Conservation (phyloP, 2,888 invertebrate genomes). For the Antitype chi region DNA sequence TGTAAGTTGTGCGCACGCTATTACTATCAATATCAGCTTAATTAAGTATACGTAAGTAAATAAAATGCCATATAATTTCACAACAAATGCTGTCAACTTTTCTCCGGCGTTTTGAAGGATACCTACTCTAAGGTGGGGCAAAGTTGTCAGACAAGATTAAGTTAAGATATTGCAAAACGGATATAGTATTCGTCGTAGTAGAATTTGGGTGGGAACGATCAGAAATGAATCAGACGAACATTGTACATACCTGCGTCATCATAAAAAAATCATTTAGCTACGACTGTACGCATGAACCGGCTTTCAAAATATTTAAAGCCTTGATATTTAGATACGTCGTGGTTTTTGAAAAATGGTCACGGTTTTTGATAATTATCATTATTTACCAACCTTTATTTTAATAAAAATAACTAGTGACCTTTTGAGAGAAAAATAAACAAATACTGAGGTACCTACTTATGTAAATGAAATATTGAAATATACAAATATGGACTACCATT, state of each 20-base stretch:
- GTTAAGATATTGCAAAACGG: slow-evolving; percentile 57
- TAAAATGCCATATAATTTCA: slow-evolving; percentile 65
- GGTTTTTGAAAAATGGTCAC: slow-evolving; percentile 26
- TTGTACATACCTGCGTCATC: slow-evolving; percentile 16
- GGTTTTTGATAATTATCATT: neutral
- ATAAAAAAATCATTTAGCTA: slow-evolving; percentile 22
- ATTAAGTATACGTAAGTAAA: slow-evolving; percentile 61
- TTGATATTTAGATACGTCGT: slow-evolving; percentile 28
- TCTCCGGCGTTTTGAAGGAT: slow-evolving; percentile 66
- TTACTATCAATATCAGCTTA: slow-evolving; percentile 42
- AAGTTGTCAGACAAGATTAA: slow-evolving; percentile 49
- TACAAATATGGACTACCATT: neutral
- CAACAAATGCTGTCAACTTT: slow-evolving; percentile 63
- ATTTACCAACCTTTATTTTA: slow-evolving; percentile 4
- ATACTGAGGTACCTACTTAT: neutral
- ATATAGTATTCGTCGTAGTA: slow-evolving; percentile 39
- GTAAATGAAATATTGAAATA: neutral
- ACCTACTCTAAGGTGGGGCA: slow-evolving; percentile 48
- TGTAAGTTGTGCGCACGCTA: slow-evolving; percentile 24
- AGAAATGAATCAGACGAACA: slow-evolving; percentile 38
- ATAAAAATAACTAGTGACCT: too few species aligned
- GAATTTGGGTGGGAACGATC: slow-evolving; percentile 28
- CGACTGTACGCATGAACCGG: neutral
- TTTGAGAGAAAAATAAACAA: neutral
- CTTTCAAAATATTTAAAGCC: slow-evolving; percentile 44